These are phyloP conservation scores for Lochmaea capreae DNA, from an alignment of 2,888 invertebrate species.

Conservation along the genomic window DNA sequence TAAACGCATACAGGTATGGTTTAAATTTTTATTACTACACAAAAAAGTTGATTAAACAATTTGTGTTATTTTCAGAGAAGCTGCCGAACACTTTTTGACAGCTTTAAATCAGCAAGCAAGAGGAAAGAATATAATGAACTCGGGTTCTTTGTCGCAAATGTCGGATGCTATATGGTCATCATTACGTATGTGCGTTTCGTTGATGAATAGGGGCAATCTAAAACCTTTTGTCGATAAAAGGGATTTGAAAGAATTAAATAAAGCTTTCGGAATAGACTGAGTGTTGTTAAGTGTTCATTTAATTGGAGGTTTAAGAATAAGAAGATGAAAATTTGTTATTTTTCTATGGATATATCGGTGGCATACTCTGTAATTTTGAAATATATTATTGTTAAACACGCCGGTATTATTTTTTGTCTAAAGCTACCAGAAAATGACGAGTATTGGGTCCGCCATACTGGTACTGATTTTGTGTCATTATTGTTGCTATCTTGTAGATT, in stretches of 20 bases:
- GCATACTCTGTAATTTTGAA: slow-evolving; percentile 41
- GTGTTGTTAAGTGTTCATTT: background rate
- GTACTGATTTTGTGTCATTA: no score
- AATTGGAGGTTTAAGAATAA: slow-evolving; percentile 9
- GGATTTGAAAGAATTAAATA: slow-evolving; percentile 73
- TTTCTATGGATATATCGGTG: slow-evolving; percentile 43
- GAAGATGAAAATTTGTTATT: slow-evolving; percentile 45
- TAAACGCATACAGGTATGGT: slow-evolving; percentile 79
- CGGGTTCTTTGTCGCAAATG: slow-evolving; percentile 71
- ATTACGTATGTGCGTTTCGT: slow-evolving; percentile 85
- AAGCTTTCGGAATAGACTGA: slow-evolving; percentile 72
- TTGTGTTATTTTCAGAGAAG: slow-evolving; percentile 74
- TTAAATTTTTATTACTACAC: background rate
- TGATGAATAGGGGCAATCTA: slow-evolving; percentile 79
- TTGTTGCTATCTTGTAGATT: no score
- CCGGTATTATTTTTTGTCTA: background rate
- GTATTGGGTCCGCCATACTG: no score
- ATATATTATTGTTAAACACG: slow-evolving; percentile 37
- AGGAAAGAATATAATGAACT: slow-evolving; percentile 70
- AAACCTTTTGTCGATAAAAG: slow-evolving; percentile 72
- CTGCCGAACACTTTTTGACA: slow-evolving; percentile 93
- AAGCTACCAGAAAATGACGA: no score
- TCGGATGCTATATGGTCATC: slow-evolving; percentile 96
- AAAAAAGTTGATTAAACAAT: background rate
- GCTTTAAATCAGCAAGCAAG: slow-evolving; percentile 93